Evolutionary conservation across 1,140 invertebrate species (phyloP), one percentile per base, ranked within the genome.

Genomic region (Grapholita molesta): DNA sequence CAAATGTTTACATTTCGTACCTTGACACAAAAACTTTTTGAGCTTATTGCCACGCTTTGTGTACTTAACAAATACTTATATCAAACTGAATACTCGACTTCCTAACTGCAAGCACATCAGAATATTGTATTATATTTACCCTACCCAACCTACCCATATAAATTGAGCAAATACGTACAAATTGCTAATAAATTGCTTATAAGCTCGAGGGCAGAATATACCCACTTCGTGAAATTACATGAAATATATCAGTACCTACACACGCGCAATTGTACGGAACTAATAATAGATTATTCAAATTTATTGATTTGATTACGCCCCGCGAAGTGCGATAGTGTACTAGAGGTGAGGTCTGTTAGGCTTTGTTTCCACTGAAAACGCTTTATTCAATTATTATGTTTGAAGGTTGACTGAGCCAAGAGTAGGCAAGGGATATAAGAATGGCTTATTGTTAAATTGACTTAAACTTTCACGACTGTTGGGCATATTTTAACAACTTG

Each of bases 271-370:
- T 61, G 24, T 30, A 11, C 15, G 4, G 25, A 28, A 48, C 38
- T 61, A 61, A 61, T 30, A 61, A 28, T 28, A 61, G 55, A 25
- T 61, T 61, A 61, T 30, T 61, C 25, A 61, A 61, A 61, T 61
- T 3, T 28, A 61, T 28, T 61, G 24, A 61, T 61, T 61, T 61
- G 55, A 30, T 61, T 25, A 12, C 11, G 55, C 55, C 55, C 25
- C 30, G 24, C 24, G 55, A 15, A 24, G 11, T 61, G 24, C 12
- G 25, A 30, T 61, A 15, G 3, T 55, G 18, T 42, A 15, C 8
- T 15, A 48, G 6, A 3, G 38, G 15, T 18, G 18, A 48, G 7
- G 7, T 48, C 18, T 5, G 38, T 0, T 48, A 0, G 15, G 15
- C 38, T 48, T 48, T 8, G 38, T 48, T 48, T 12, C 1, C 1